A percentile compares a stretch with the other conserved stretches of the same genome.
These are phyloP conservation scores for Aphidius ervi DNA, from an alignment of 1,140 invertebrate genomes.

Conservation along the genomic window DNA sequence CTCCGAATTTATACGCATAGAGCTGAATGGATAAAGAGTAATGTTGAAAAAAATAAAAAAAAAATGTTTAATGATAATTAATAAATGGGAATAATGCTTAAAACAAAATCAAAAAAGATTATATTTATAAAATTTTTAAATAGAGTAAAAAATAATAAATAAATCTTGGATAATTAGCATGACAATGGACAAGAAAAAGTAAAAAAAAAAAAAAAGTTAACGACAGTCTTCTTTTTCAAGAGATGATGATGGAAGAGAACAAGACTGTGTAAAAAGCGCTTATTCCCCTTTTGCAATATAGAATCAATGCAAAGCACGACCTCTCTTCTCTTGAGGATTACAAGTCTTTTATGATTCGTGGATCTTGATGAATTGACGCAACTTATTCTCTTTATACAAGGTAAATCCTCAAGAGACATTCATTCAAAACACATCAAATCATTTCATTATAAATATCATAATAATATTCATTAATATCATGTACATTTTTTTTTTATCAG, in stretches of 20 bases:
- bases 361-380: constrained; percentile 42
- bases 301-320: constrained; percentile 30
- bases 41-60: no score
- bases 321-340: constrained; percentile 33
- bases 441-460: no score
- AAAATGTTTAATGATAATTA: no score
- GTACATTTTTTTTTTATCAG: no score
- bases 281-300: constrained; percentile 7
- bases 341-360: constrained; percentile 40
- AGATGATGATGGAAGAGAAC: constrained; percentile 14
- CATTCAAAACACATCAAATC: background rate
- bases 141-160: no score
- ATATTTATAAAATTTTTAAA: no score
- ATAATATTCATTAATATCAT: no score
- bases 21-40: no score
- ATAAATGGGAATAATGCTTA: no score
- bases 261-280: constrained; percentile 12
- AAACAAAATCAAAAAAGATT: no score
- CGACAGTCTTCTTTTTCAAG: background rate
- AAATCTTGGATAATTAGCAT: constrained; percentile 32
- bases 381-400: constrained; percentile 15
- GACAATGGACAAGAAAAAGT: constrained; percentile 32
- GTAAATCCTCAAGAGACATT: constrained; percentile 1
- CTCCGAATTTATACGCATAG: constrained; percentile 21
- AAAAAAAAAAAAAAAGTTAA: constrained; percentile 9